Evolutionary conservation across 2,888 invertebrate genomes (phyloP), one percentile per base, ranked within the genome.

Genomic region (Malacosoma neustria): DNA sequence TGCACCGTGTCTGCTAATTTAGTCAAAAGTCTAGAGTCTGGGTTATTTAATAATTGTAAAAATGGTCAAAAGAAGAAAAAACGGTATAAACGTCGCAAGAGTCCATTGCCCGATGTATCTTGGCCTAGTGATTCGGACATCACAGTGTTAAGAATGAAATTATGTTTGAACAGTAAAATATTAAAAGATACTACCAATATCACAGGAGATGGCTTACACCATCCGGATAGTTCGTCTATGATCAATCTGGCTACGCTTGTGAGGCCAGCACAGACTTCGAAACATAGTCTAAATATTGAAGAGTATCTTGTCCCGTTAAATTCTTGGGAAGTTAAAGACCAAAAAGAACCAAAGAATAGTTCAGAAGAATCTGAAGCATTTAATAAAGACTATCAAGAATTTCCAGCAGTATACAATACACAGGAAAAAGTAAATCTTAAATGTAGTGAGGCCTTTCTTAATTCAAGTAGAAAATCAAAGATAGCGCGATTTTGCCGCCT

Each of bases 81-180:
- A 43, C 57, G 61, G 11, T 47, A 49, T 1, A 71, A 67, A 44
- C 62, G 65, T 3, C 57, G 51, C 12, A 71, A 63, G 40, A 66
- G 58, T 43, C 66, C 62, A 30, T 35, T 66, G 4, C 57, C 70
- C 1, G 81, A 84, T 37, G 65, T 68, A 4, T 77, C 88, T 9
- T 88, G 88, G 76, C 86, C 87, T 1, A 89, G 89, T 35, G 89
- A 89, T 60, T 89, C 89, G 0, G 89, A 89, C 55, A 82, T 89
- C 37, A 89, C 89, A 0, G 84, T 89, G 3, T 71, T 89, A 5
- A 63, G 88, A 51, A 86, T 89, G 63, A 86, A 87, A 52, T 59
- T 66, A 38, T 70, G 49, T 47, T 54, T 62, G 49, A 63, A 61
- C n/a, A 60, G 56, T 4, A 67, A 55, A 37, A 75, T 74, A 39